phyloP scores from a whole-genome alignment of 2,113 vertebrate genomes.

The Antechinus flavipes region DNA sequence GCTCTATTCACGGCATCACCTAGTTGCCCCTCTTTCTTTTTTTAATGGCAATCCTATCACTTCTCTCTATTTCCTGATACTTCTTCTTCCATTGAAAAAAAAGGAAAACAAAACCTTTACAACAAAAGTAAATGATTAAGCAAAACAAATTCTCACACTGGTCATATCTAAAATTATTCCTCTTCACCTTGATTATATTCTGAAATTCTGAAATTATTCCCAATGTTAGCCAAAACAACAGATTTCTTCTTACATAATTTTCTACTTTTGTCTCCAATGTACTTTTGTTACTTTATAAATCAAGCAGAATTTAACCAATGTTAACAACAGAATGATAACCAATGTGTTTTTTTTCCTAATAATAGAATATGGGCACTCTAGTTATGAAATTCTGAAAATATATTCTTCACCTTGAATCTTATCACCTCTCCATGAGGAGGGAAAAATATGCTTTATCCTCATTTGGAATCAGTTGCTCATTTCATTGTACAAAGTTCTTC shows the following conservation, averaged over 20 bases:
- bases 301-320: too few species aligned
- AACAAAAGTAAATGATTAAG: neutral
- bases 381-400: neutral
- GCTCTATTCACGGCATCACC: too few species aligned
- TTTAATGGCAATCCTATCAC: neutral
- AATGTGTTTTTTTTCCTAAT: neutral
- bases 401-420: neutral
- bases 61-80: neutral
- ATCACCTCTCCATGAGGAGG: neutral
- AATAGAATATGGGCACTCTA: neutral
- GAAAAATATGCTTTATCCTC: neutral
- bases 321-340: neutral
- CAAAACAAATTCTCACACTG: neutral
- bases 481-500: neutral
- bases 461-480: neutral
- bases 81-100: neutral
- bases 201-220: neutral
- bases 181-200: neutral
- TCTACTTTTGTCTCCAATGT: neutral
- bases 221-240: conserved; percentile 2
- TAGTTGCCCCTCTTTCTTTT: neutral
- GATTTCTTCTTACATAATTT: neutral
- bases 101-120: neutral
- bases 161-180: neutral
- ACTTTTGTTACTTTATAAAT: neutral